Conservation (phyloP, 2,113 vertebrate species). For the Microtus ochrogaster region DNA sequence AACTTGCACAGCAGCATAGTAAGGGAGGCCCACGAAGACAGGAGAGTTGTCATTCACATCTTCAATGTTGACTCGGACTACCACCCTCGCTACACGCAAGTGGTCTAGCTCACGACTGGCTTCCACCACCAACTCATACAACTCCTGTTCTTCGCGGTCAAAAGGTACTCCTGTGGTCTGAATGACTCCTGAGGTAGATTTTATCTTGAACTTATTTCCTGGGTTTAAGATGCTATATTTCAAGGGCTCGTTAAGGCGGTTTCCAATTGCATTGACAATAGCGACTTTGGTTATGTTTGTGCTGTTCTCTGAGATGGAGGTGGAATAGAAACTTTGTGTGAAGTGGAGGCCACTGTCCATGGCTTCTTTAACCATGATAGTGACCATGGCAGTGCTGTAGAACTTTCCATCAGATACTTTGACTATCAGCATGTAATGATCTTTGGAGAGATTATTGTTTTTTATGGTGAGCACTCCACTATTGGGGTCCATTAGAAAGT, state of each 20-base stretch:
- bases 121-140: constrained; percentile 97
- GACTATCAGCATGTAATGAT: constrained; percentile 93
- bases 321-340: constrained; percentile 91
- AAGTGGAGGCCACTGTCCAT: constrained; percentile 96
- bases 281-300: constrained; percentile 94
- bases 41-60: constrained; percentile 97
- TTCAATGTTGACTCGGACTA: constrained; percentile 94
- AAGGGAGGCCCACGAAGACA: constrained; percentile 95
- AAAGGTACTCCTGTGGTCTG: constrained; percentile 95
- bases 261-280: constrained; percentile 95
- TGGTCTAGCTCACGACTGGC: constrained; percentile 94
- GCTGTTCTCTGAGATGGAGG: constrained; percentile 94
- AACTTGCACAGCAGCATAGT: constrained; percentile 97
- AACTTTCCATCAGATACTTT: constrained; percentile 97
- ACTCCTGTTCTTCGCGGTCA: constrained; percentile 95
- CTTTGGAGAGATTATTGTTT: constrained; percentile 94
- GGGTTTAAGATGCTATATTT: constrained; percentile 95
- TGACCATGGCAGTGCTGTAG: constrained; percentile 93
- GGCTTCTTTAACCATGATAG: constrained; percentile 92
- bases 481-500: constrained; percentile 92
- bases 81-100: constrained; percentile 93
- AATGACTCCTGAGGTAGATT: constrained; percentile 95
- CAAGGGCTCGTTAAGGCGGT: constrained; percentile 95
- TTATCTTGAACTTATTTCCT: constrained; percentile 95
- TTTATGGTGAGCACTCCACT: constrained; percentile 93